Evolutionary conservation across 1,140 invertebrate genomes (phyloP).

Genomic region (Venturia canescens): DNA sequence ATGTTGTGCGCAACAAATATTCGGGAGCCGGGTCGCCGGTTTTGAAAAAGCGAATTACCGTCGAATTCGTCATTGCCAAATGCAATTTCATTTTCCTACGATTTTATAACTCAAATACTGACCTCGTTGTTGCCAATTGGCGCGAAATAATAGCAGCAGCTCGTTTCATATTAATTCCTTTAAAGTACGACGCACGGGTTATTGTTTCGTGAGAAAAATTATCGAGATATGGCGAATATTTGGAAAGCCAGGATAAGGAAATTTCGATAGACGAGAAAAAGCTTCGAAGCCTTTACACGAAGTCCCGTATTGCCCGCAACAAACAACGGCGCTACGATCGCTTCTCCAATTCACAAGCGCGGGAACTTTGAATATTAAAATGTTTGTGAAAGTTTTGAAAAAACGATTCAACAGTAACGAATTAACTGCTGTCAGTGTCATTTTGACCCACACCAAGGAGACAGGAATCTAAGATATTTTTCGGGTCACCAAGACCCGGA

Average conservation of each 20-base stretch:
- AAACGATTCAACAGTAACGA: too few species aligned
- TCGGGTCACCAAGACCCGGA: neutral
- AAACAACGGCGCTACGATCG: neutral
- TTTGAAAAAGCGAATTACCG: too few species aligned
- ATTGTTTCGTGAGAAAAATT: slow-evolving; percentile 6
- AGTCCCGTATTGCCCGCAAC: neutral
- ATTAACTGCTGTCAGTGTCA: too few species aligned
- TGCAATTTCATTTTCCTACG: neutral
- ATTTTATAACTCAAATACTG: neutral
- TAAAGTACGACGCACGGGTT: neutral
- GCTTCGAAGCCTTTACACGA: neutral
- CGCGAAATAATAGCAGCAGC: slow-evolving; percentile 58
- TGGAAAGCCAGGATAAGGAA: neutral
- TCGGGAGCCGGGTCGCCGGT: too few species aligned
- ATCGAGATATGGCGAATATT: slow-evolving; percentile 13
- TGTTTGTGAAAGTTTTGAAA: neutral
- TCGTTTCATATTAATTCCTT: slow-evolving; percentile 65
- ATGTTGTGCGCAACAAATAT: too few species aligned
- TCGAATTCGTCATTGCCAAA: too few species aligned
- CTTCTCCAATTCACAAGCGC: neutral
- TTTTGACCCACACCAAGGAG: too few species aligned
- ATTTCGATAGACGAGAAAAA: neutral
- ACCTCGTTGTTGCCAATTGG: slow-evolving; percentile 70
- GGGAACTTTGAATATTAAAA: slow-evolving; percentile 18
- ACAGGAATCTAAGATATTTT: too few species aligned